These are phyloP conservation scores for Oreonectes daqikongensis DNA, from an alignment of 2,797 vertebrate species.

Conservation along the genomic window DNA sequence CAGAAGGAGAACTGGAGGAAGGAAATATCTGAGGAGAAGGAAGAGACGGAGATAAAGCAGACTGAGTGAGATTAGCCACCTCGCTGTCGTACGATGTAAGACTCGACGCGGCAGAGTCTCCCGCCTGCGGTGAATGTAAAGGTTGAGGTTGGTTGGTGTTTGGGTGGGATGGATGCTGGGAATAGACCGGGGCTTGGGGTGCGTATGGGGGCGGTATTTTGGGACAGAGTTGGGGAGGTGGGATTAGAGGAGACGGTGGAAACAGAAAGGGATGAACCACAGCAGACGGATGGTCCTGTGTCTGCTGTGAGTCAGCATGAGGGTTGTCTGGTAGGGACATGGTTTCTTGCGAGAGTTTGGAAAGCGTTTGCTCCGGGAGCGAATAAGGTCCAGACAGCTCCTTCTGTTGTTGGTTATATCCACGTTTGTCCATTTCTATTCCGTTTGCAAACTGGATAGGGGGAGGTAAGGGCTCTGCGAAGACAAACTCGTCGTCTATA, in stretches of 20 bases:
- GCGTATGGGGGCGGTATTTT: slow-evolving; percentile 60
- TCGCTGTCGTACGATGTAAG: slow-evolving; percentile 94
- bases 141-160: slow-evolving; percentile 41
- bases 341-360: slow-evolving; percentile 24
- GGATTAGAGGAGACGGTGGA: slow-evolving; percentile 59
- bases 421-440: slow-evolving; percentile 71
- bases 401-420: slow-evolving; percentile 59
- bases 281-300: slow-evolving; percentile 49
- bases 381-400: slow-evolving; percentile 32
- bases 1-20: slow-evolving; percentile 51
- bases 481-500: slow-evolving; percentile 89
- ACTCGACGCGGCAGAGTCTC: slow-evolving; percentile 90
- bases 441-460: slow-evolving; percentile 93
- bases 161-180: slow-evolving; percentile 1
- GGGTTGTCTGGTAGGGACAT: slow-evolving; percentile 42
- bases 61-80: slow-evolving; percentile 91
- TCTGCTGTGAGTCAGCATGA: slow-evolving; percentile 33
- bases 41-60: slow-evolving; percentile 76
- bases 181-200: slow-evolving; percentile 48
- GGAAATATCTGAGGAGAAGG: slow-evolving; percentile 74
- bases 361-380: slow-evolving; percentile 19
- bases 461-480: slow-evolving; percentile 88
- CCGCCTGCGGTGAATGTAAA: slow-evolving; percentile 72
- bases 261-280: slow-evolving; percentile 55
- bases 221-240: slow-evolving; percentile 67